Conservation (phyloP, 2,797 vertebrate genomes). For the Margarornis squamiger region DNA sequence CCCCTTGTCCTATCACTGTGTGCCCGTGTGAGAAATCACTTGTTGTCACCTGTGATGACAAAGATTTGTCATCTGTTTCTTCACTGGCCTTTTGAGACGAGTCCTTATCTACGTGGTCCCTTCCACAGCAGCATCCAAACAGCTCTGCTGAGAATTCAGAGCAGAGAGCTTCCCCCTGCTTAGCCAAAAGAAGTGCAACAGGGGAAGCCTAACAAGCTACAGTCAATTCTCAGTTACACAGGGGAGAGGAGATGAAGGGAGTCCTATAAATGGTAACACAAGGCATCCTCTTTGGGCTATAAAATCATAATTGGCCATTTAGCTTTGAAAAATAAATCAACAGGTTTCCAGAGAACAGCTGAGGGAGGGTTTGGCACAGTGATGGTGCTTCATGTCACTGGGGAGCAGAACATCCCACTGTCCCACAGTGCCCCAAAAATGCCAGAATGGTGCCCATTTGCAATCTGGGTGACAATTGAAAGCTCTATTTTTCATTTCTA, state of each 20-base stretch:
- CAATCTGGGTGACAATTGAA: neutral
- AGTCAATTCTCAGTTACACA: neutral
- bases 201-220: neutral
- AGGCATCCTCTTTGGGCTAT: fast-evolving
- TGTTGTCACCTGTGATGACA: fast-evolving
- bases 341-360: neutral
- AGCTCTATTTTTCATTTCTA: neutral
- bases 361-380: neutral
- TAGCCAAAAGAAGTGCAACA: neutral
- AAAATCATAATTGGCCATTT: neutral
- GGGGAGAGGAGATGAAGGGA: neutral
- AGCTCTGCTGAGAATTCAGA: neutral
- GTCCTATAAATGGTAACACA: neutral
- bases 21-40: neutral
- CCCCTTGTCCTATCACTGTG: neutral
- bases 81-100: neutral
- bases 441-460: neutral
- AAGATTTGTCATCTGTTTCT: neutral
- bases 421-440: neutral
- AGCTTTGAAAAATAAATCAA: neutral
- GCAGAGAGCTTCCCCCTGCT: neutral
- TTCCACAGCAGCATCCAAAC: neutral
- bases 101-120: neutral
- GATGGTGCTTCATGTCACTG: neutral
- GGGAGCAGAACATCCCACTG: neutral